Base-by-base conservation (phyloP, 2,113 vertebrate genomes). In the Cynoglossus semilaevis region DNA sequence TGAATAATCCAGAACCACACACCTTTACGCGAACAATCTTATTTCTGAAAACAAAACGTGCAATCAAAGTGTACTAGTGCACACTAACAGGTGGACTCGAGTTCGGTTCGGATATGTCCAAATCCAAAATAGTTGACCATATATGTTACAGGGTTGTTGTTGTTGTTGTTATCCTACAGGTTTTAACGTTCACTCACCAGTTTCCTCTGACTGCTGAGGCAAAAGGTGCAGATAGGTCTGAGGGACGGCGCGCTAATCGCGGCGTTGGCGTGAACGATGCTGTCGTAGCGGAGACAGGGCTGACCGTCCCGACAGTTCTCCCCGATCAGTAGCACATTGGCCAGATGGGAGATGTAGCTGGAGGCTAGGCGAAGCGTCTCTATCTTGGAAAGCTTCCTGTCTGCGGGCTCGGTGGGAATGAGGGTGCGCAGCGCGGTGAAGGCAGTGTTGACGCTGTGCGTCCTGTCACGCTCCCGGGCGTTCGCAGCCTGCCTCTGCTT, bases 291-390 rank as follows among this genome's bases (percentile, higher is more conserved):
- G 42, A 92, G 61, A 63, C 93, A 92, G 1, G 92, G 92, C 73
- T 91, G 91, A 8, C 85, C 89, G 37, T 87, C 91, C 35, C 78
- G 67, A 65, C 88, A 86, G 58, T 87, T 85, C 17, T 92, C 90
- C 44, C 87, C 91, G 47, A 92, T 76, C 58, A 93, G 81, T 67
- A 93, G 85, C 56, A 93, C 91, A 79, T 95, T 95, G 51, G 92
- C 93, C 82, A 95, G 89, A 87, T 95, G 94, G 0, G 93, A 87
- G 86, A 95, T 95, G 88, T 95, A 95, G 87, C 93, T 94, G 61
- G 92, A 87, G 15, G 93, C 94, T 84, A 95, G 82, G 56, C 94
- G 93, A 79, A 95, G 89, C 34, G 94, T 95, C 90, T 95, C 94
- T 34, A 95, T 92, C 88, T 95, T 95, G 79, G 94, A 95, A 15